phyloP scores from a whole-genome alignment of 2,797 vertebrate genomes.

The Esox lucius region DNA sequence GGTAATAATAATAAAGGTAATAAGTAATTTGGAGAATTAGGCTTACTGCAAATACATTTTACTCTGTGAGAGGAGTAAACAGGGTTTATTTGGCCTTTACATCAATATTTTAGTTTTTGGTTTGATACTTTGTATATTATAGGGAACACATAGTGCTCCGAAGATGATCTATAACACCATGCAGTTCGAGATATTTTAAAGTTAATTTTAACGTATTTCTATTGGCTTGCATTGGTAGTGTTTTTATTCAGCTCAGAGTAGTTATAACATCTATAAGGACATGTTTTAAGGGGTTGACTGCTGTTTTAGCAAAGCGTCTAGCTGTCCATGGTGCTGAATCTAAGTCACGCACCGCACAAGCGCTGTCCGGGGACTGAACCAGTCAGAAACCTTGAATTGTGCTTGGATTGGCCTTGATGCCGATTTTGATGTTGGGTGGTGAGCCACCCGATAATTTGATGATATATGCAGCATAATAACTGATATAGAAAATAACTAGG shows the following conservation, averaged over 20 bases:
- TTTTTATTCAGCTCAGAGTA: neutral
- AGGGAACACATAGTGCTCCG: neutral
- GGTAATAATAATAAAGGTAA: too few species aligned
- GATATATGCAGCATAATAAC: neutral
- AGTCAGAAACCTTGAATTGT: neutral
- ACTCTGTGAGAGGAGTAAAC: too few species aligned
- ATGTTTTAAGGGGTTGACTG: conserved; percentile 16
- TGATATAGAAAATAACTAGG: conserved; percentile 31
- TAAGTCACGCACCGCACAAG: conserved; percentile 17
- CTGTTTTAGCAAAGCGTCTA: conserved; percentile 28
- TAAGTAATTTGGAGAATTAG: too few species aligned
- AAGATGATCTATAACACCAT: neutral
- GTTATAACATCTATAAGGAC: neutral
- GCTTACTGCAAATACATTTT: too few species aligned
- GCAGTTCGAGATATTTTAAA: neutral
- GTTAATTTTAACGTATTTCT: conserved; percentile 36
- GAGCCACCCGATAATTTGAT: neutral
- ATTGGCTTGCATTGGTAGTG: neutral
- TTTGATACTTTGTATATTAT: neutral
- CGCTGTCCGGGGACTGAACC: conserved; percentile 72
- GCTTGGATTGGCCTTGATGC: neutral
- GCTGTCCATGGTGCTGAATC: conserved; percentile 80
- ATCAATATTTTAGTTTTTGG: neutral
- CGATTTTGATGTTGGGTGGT: neutral
- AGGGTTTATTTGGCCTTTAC: too few species aligned